Conservation (phyloP, 2,888 invertebrate genomes). For the Rhagonycha lutea region DNA sequence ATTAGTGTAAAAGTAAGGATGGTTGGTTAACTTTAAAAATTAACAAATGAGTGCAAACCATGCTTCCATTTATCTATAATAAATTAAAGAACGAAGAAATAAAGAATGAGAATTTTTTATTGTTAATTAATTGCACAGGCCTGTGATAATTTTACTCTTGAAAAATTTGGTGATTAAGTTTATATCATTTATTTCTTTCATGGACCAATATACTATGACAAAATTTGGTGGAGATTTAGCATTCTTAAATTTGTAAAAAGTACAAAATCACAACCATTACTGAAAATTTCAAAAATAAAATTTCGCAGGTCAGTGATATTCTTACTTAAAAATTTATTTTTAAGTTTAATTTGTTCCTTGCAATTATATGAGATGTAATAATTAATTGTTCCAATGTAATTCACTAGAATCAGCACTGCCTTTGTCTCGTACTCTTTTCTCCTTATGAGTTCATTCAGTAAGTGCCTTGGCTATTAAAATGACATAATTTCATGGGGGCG, state of each 20-base stretch:
- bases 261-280: neutral
- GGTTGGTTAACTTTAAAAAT: neutral
- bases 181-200: neutral
- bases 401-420: neutral
- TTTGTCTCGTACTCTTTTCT: neutral
- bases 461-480: neutral
- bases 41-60: neutral
- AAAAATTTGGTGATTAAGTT: neutral
- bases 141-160: neutral
- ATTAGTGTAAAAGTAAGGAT: neutral
- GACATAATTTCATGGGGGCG: neutral
- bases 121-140: neutral
- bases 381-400: neutral
- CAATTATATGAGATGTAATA: neutral
- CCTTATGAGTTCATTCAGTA: neutral
- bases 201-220: neutral
- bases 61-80: neutral
- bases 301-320: neutral
- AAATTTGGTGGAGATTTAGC: neutral
- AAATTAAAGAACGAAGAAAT: neutral
- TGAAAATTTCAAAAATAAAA: neutral
- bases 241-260: neutral
- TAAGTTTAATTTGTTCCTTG: neutral
- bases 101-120: neutral
- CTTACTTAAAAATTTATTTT: neutral